phyloP scores from a whole-genome alignment of 2,888 invertebrate species.

The Chydorus sphaericus region DNA sequence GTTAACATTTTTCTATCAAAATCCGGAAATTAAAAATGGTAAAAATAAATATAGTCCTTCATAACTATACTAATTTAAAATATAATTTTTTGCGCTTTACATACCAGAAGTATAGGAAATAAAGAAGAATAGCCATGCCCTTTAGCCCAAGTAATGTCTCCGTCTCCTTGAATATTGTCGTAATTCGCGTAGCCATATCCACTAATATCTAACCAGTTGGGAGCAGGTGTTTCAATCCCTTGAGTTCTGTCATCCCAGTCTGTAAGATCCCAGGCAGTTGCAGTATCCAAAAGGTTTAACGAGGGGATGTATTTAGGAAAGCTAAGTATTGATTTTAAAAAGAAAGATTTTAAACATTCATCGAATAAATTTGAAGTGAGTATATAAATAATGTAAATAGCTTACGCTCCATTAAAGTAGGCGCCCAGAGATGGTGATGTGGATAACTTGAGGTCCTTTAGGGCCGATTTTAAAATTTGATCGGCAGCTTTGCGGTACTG shows the following conservation, averaged over 20 bases:
- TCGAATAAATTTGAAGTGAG: too few relatives aligned
- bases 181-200: constrained; percentile 45
- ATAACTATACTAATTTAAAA: too few relatives aligned
- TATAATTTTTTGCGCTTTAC: too few relatives aligned
- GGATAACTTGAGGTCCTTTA: too few relatives aligned
- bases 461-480: too few relatives aligned
- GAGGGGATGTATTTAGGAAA: not conserved
- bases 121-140: constrained; percentile 45
- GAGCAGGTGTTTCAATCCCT: constrained; percentile 41
- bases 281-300: not conserved
- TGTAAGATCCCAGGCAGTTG: constrained; percentile 16
- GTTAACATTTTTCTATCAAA: constrained; percentile 11
- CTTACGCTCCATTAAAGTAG: constrained; percentile 27
- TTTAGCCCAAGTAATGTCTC: constrained; percentile 55
- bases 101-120: constrained; percentile 51
- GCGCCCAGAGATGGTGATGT: constrained; percentile 29
- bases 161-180: constrained; percentile 52
- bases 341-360: too few relatives aligned
- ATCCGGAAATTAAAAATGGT: constrained; percentile 7
- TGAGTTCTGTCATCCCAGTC: constrained; percentile 26
- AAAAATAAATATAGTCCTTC: too few relatives aligned
- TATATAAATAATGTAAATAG: too few relatives aligned
- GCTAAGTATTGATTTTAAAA: not conserved
- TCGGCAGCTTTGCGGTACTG: constrained; percentile 5
- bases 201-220: constrained; percentile 50